These are phyloP conservation scores for Eidolon dupreanum DNA, from an alignment of 2,797 vertebrate species.

Conservation along the genomic window DNA sequence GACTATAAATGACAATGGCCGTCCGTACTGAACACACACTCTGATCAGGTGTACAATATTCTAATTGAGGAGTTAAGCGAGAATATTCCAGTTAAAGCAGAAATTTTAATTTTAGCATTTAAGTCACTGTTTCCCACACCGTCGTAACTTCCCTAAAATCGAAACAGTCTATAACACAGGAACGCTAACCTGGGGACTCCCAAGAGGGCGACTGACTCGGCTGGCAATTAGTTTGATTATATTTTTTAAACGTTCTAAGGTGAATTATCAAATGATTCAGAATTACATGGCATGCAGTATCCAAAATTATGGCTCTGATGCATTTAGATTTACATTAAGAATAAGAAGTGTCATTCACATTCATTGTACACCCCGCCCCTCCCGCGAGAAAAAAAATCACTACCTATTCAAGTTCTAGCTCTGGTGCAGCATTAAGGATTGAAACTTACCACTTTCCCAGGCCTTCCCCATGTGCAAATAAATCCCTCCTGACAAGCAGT, in stretches of 20 bases:
- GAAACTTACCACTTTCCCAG: conserved; percentile 99
- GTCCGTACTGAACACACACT: conserved; percentile 55
- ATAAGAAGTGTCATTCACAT: conserved; percentile 88
- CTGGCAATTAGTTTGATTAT: conserved; percentile 86
- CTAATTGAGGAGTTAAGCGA: conserved; percentile 70
- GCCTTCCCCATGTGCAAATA: conserved; percentile 99
- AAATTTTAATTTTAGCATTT: conserved; percentile 73
- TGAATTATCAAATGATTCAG: conserved; percentile 90
- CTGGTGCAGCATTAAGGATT: conserved; percentile 90
- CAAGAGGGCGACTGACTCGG: conserved; percentile 77
- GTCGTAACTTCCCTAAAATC: conserved; percentile 80
- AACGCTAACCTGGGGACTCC: conserved; percentile 84
- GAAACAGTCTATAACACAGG: conserved; percentile 78
- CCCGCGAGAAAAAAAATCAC: conserved; percentile 74
- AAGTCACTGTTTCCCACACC: conserved; percentile 79
- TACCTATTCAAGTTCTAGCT: conserved; percentile 86
- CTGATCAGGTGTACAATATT: conserved; percentile 66
- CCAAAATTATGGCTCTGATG: conserved; percentile 91
- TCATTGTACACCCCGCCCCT: conserved; percentile 83
- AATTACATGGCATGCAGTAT: conserved; percentile 91
- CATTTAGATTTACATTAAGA: conserved; percentile 88
- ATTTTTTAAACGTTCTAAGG: conserved; percentile 83
- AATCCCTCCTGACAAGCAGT: conserved; percentile 99
- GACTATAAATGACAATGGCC: conserved; percentile 72
- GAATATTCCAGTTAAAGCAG: conserved; percentile 74